Base-by-base conservation (phyloP, 2,797 vertebrate species). In the Rhynchotus rufescens region DNA sequence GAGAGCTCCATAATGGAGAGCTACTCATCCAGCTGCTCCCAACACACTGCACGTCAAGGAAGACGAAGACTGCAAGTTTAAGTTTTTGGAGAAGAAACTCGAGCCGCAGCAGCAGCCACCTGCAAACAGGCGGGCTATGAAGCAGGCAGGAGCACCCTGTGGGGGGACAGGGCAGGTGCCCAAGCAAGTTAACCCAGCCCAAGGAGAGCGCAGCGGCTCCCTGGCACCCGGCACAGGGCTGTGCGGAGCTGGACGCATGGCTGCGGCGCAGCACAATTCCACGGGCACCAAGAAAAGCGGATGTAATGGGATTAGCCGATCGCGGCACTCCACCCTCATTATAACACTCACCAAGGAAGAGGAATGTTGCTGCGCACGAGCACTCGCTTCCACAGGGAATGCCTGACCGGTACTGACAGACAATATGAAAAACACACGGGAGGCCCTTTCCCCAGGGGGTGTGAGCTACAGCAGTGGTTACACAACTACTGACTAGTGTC, bases 151-250 rank as follows among this genome's bases (percentile, higher is more conserved):
- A 76, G 54, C 88, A 87, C 32, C 0, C 21, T 83, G 86, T 96
- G 95, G 95, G 85, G 93, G 80, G 96, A 93, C 51, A 97, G 96
- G 97, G 96, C 86, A 95, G 97, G 93, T 84, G 76, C 88, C 72
- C 67, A 76, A 75, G 89, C 96, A 97, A 96, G 89, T 88, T 95
- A 97, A 91, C 88, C 22, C 71, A 96, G 95, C 86, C 88, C 94
- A 90, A 91, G 89, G 85, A 91, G 94, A 94, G 86, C 88, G 69
- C 22, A 89, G 94, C 94, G 89, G 95, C 88, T 84, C 80, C 93
- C 82, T 44, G 91, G 91, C 92, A 80, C 93, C 82, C 44, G 91
- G 91, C 92, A 80, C 93, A 93, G 93, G 85, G 89, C 90, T 95
- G 90, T 89, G 89, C 84, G 84, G 66, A 96, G 92, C 60, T 15